These are phyloP conservation scores for Geococcyx californianus DNA, from an alignment of 2,113 vertebrate species.

Conservation along the genomic window DNA sequence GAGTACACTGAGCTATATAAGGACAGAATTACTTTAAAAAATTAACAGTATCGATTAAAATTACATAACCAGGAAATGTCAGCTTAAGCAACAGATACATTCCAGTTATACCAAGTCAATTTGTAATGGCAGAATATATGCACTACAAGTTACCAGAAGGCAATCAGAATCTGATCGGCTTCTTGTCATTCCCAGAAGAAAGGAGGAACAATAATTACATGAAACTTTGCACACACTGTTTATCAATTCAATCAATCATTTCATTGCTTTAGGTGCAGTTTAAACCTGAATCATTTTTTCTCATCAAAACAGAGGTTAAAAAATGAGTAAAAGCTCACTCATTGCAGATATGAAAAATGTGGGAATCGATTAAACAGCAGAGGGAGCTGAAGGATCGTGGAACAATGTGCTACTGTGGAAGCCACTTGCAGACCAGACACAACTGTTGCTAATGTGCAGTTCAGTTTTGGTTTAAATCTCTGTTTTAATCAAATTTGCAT, in stretches of 20 bases:
- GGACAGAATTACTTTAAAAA: neutral
- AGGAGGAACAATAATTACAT: neutral
- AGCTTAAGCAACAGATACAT: neutral
- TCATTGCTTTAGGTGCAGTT: slow-evolving; percentile 11
- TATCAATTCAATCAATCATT: neutral
- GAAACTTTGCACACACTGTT: neutral
- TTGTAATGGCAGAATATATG: neutral
- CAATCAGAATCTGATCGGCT: neutral
- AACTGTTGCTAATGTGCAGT: neutral
- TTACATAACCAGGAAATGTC: neutral
- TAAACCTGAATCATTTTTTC: slow-evolving; percentile 9
- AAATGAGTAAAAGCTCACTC: neutral
- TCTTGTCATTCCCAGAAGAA: neutral
- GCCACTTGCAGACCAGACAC: neutral
- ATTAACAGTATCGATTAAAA: neutral
- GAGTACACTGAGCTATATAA: neutral
- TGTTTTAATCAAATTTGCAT: slow-evolving; percentile 60
- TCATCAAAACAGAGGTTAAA: neutral
- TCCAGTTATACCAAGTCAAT: neutral
- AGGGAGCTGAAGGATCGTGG: slow-evolving; percentile 56
- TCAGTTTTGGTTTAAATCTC: slow-evolving; percentile 63
- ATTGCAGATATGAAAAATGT: neutral
- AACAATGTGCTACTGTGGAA: neutral
- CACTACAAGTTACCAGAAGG: neutral
- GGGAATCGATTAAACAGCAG: slow-evolving; percentile 40